Evolutionary conservation across 2,113 vertebrate species (phyloP), one percentile per base, ranked within the genome.

Genomic region (Sylvia atricapilla): DNA sequence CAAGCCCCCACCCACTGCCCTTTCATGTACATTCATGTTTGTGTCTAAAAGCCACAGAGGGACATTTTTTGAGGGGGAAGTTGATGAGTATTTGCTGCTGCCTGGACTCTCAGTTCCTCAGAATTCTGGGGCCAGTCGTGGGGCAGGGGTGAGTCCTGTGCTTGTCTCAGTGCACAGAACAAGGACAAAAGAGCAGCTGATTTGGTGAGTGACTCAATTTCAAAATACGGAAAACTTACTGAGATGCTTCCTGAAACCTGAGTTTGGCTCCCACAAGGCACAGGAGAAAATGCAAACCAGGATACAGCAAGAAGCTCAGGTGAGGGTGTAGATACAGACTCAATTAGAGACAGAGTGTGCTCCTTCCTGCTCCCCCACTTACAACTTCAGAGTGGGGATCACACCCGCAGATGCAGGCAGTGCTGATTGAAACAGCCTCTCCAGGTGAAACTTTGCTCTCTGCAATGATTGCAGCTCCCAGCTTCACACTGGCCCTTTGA

Each of bases 171-270:
- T 47, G 41, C 50, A 39, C 64, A 82, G 20, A 64, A 55, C 46
- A 46, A 74, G 63, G 68, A 77, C 83, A 84, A 91, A 93, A 50
- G 30, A 76, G 88, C 0, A 0, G 30, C 50, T 93, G 87, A n/a
- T 41, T 50, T 10, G 39, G 66, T 82, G 23, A 59, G 47, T 53
- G 80, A 94, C 27, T 55, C 55, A 2, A 1, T 92, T 95, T 92
- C 95, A 96, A 96, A 95, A 96, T 68, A 62, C 0, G 37, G 93
- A 96, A 93, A 93, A 86, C 81, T 59, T 87, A 95, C 96, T 91
- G 88, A 91, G 92, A 90, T 0, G 3, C 90, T 95, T 97, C 95
- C 90, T 90, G 95, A 96, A 97, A 96, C 88, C 25, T 73, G 64
- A 68, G 66, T 79, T 96, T 80, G 96, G 86, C 24, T 82, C 76